These are phyloP conservation scores for Epizoanthus rinbou DNA, from an alignment of 92 coral and sea anemone species.

Conservation along the genomic window DNA sequence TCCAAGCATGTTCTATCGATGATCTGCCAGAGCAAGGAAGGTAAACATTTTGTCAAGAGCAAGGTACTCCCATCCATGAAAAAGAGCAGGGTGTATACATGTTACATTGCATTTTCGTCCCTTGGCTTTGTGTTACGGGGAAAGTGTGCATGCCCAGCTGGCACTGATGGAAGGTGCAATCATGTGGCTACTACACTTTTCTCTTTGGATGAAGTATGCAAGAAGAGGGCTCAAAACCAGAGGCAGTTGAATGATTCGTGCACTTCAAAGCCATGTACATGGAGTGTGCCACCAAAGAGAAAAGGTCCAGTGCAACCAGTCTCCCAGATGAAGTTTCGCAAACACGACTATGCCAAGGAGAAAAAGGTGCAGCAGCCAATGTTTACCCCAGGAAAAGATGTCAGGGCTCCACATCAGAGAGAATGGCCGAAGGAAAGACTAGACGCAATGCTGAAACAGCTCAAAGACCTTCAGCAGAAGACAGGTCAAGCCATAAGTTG, in stretches of 20 bases:
- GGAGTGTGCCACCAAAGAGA: slow-evolving; percentile 48
- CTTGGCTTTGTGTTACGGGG: slow-evolving; percentile 8
- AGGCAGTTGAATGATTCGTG: slow-evolving; percentile 24
- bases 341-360: slow-evolving; percentile 38
- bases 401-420: slow-evolving; percentile 18
- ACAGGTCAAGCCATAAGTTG: slow-evolving; percentile 27
- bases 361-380: slow-evolving; percentile 26
- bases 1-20: slow-evolving; percentile 21
- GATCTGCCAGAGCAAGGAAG: background rate
- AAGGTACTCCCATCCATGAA: slow-evolving; percentile 35
- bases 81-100: slow-evolving; percentile 24
- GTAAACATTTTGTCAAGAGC: slow-evolving; percentile 31
- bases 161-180: slow-evolving; percentile 31
- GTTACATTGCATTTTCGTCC: slow-evolving; percentile 14
- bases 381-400: slow-evolving; percentile 26
- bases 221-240: slow-evolving; percentile 8
- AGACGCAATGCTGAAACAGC: background rate
- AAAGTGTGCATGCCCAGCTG: slow-evolving; percentile 39
- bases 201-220: slow-evolving; percentile 26
- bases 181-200: slow-evolving; percentile 46
- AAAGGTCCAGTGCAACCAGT: slow-evolving; percentile 32
- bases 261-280: slow-evolving; percentile 47
- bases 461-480: slow-evolving; percentile 25
- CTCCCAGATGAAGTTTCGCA: slow-evolving; percentile 9
- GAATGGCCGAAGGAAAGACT: slow-evolving; percentile 17